Evolutionary conservation across 2,888 invertebrate genomes (phyloP).

Genomic region (Aquatica leii): DNA sequence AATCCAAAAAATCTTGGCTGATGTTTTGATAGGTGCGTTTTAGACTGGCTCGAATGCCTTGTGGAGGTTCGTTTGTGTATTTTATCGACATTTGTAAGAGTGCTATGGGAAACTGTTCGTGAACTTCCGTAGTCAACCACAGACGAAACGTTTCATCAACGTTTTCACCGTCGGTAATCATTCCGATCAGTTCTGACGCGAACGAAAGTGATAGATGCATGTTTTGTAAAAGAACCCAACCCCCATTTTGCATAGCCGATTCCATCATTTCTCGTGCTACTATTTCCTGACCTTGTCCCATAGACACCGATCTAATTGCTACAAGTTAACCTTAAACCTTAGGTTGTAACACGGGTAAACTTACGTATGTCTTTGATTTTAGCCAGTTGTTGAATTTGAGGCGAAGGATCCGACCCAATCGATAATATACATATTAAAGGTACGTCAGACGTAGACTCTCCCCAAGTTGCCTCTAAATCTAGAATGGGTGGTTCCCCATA

Average conservation of each 20-base stretch:
- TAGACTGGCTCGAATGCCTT: conserved; percentile 92
- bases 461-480: conserved; percentile 89
- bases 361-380: conserved; percentile 86
- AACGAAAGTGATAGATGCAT: conserved; percentile 95
- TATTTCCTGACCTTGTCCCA: conserved; percentile 96
- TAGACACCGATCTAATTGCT: conserved; percentile 88
- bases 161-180: conserved; percentile 83
- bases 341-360: too few species aligned
- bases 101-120: conserved; percentile 92
- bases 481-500: conserved; percentile 93
- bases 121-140: conserved; percentile 96
- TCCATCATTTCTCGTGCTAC: conserved; percentile 60
- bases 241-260: conserved; percentile 67
- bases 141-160: conserved; percentile 85
- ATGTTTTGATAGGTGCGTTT: conserved; percentile 92
- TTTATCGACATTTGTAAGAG: conserved; percentile 91
- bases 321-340: conserved; percentile 42
- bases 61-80: conserved; percentile 97
- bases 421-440: conserved; percentile 93
- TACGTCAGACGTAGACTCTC: conserved; percentile 86
- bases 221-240: conserved; percentile 95
- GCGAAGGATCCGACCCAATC: conserved; percentile 96
- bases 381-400: conserved; percentile 86
- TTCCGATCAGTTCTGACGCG: conserved; percentile 91
- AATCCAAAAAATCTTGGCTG: conserved; percentile 91